Base-by-base conservation (phyloP, 2,797 vertebrate genomes). In the Etheostoma nigrum region DNA sequence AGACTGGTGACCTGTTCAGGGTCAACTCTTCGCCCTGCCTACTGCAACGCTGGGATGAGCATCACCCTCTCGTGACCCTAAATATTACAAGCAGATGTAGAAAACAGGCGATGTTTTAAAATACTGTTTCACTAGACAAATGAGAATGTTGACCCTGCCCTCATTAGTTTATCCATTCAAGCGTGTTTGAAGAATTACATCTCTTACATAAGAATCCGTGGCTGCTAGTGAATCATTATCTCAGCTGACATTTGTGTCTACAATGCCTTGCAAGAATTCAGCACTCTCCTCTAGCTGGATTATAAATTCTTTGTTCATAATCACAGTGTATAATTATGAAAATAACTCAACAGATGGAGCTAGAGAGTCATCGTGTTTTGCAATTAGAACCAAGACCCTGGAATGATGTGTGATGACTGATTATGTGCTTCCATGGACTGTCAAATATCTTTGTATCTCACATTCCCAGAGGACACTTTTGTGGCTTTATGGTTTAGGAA, bases 291-390 rank as follows among this genome's bases (percentile, higher is more conserved):
- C 69, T 25, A 23, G 48, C 72, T 77, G 63, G 16, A 65, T 18
- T 64, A 42, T 14, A 67, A 74, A 65, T 47, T 66, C 67, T 78
- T 40, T 33, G 2, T 74, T 44, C 27, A 13, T 61, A 8, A 66
- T 65, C 70, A 15, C 63, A 40, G 54, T 59, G 27, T 27, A 65
- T 52, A 59, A 63, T 79, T 72, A 47, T 66, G 21, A 75, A 67
- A 67, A 19, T 1, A 23, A 71, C 70, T 91, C 92, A 89, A 90
- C 86, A 93, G 93, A 89, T 89, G 90, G 91, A 47, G 90, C 91
- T 82, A 91, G 84, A 93, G 91, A 93, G 88, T 90, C 13, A 11
- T 19, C 51, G 15, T 72, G 79, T 36, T 73, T 45, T 76, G 52
- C 49, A 76, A 82, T 86, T 72, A 60, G 47, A 83, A 10, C 58